A percentile compares a stretch with the other conserved stretches of the same genome.
phyloP scores from a whole-genome alignment of 2,113 vertebrate species.

The Oreochromis aureus region DNA sequence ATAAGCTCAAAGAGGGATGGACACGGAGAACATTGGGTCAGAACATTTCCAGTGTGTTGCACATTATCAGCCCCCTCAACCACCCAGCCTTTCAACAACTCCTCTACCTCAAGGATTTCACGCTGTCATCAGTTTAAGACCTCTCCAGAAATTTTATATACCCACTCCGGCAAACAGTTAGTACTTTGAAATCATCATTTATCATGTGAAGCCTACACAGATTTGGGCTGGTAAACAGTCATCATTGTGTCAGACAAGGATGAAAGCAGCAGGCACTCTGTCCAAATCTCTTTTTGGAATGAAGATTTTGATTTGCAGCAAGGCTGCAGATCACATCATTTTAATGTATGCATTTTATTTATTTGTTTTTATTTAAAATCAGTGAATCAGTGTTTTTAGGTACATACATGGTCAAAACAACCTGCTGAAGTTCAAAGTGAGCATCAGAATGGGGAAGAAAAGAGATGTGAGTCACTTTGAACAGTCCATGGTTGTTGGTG shows the following conservation, averaged over 20 bases:
- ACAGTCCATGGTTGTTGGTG: neutral
- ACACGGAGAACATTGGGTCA: slow-evolving; percentile 27
- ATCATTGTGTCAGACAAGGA: neutral
- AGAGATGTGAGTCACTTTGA: neutral
- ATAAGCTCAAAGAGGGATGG: slow-evolving; percentile 44
- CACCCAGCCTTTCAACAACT: neutral
- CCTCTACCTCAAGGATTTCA: neutral
- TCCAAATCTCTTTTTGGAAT: slow-evolving; percentile 7
- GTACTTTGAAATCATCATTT: neutral
- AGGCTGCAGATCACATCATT: neutral
- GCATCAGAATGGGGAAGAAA: neutral
- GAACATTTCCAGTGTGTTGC: slow-evolving; percentile 19
- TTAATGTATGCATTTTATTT: neutral
- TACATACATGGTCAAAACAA: neutral
- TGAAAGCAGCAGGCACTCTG: neutral
- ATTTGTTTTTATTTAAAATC: slow-evolving; percentile 1
- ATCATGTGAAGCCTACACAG: slow-evolving; percentile 15
- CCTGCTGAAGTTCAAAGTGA: neutral
- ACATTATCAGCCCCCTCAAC: neutral
- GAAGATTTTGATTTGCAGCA: slow-evolving; percentile 22
- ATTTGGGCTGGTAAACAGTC: neutral
- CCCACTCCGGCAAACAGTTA: neutral
- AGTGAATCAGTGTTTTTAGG: neutral
- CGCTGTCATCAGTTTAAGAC: neutral
- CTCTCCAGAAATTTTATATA: neutral